Percentiles rank a stretch among this genome's conserved stretches.
Conservation (phyloP, 2,888 invertebrate species). For the Andrena fulva region DNA sequence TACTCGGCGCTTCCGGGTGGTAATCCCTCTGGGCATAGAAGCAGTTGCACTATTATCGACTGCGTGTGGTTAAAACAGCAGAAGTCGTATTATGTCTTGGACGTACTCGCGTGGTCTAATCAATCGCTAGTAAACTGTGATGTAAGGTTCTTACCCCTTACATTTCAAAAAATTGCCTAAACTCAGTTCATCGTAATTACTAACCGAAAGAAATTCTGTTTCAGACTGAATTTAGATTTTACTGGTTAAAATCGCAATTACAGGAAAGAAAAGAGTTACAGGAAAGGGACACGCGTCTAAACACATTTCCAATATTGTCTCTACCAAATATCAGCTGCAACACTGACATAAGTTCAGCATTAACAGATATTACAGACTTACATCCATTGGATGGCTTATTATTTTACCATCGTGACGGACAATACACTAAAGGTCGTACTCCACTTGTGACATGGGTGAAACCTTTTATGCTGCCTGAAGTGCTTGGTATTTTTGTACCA, state of each 20-base stretch:
- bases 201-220: conserved; percentile 74
- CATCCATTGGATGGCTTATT: conserved; percentile 93
- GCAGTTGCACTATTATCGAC: conserved; percentile 91
- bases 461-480: conserved; percentile 94
- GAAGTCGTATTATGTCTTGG: conserved; percentile 91
- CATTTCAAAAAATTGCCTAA: conserved; percentile 12
- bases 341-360: conserved; percentile 72
- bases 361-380: conserved; percentile 73
- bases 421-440: conserved; percentile 92
- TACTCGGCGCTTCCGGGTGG: conserved; percentile 91
- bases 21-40: conserved; percentile 81
- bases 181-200: background rate
- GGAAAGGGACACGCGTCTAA: conserved; percentile 79
- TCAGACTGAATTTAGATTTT: conserved; percentile 93
- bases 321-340: conserved; percentile 86
- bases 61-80: conserved; percentile 89
- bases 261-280: conserved; percentile 87
- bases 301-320: conserved; percentile 85
- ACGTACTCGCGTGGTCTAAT: conserved; percentile 93
- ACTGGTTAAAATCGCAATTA: conserved; percentile 92
- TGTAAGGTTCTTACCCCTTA: conserved; percentile 85
- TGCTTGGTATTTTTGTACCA: conserved; percentile 86
- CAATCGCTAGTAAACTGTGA: conserved; percentile 90
- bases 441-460: conserved; percentile 97
- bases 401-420: conserved; percentile 94